Percentiles rank a stretch among this genome's conserved stretches.
phyloP scores from a whole-genome alignment of 2,888 invertebrate genomes.

The Morinoia aosen region DNA sequence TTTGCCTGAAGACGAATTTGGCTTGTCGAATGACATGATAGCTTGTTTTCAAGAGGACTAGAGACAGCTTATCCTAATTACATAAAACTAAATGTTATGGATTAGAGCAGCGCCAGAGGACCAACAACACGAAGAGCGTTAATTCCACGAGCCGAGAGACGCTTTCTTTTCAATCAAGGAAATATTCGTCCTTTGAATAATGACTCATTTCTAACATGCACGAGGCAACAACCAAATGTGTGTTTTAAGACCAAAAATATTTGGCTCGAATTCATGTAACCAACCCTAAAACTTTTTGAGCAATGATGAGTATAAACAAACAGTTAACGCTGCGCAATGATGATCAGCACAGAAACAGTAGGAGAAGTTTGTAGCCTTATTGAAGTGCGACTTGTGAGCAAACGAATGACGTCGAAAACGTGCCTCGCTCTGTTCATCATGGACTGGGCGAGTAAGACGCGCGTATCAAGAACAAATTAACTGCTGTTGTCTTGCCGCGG shows the following conservation, averaged over 20 bases:
- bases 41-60: not conserved
- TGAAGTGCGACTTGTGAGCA: not conserved
- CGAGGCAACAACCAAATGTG: no score
- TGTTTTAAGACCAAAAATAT: no score
- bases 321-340: no score
- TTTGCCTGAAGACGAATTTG: not conserved
- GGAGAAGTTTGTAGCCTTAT: not conserved
- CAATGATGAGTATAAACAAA: no score
- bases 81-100: not conserved
- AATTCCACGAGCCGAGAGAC: not conserved
- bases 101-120: not conserved
- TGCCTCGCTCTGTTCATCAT: not conserved
- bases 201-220: not conserved
- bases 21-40: not conserved
- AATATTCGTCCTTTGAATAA: not conserved
- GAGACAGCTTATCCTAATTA: not conserved
- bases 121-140: not conserved
- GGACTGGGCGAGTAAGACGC: not conserved
- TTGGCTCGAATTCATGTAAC: no score
- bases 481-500: not conserved
- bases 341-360: not conserved
- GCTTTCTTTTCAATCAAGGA: not conserved
- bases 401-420: not conserved
- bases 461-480: constrained; percentile 1
- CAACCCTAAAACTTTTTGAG: no score